A percentile compares a stretch with the other conserved stretches of the same genome.
These are phyloP conservation scores for Stigmatopora argus DNA, from an alignment of 2,113 vertebrate species.

Conservation along the genomic window DNA sequence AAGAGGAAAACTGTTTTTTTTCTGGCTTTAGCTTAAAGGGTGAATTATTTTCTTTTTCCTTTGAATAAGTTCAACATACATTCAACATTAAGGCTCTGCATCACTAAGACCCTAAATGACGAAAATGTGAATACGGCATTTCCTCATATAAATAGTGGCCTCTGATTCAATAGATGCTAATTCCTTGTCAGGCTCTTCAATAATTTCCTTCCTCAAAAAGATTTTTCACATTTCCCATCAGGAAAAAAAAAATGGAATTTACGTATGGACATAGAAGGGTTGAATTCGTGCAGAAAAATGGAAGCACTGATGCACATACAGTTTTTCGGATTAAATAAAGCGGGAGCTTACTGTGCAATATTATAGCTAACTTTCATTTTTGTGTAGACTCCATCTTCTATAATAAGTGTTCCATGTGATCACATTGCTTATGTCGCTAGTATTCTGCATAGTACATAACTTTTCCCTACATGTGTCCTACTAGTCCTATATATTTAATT, in stretches of 20 bases:
- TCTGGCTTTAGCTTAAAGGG: slow-evolving; percentile 14
- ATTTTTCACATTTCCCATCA: background rate
- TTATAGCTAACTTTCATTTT: background rate
- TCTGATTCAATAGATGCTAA: background rate
- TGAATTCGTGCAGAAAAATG: background rate
- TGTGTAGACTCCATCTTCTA: background rate
- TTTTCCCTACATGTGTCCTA: background rate
- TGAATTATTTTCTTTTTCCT: background rate
- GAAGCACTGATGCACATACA: background rate
- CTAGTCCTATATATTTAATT: background rate
- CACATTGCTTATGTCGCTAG: background rate
- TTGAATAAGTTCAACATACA: slow-evolving; percentile 4
- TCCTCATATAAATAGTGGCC: background rate
- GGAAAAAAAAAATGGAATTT: background rate
- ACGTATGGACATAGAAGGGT: no score
- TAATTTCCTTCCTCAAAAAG: background rate
- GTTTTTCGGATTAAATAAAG: background rate
- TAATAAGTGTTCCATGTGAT: background rate
- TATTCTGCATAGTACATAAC: background rate
- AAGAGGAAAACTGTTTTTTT: slow-evolving; percentile 26
- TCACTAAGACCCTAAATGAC: background rate
- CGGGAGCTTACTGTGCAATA: background rate
- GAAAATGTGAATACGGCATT: slow-evolving; percentile 1
- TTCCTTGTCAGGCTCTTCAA: background rate
- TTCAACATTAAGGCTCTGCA: slow-evolving; percentile 23